phyloP scores from a whole-genome alignment of 2,113 vertebrate genomes.

The Myiozetetes cayanensis region DNA sequence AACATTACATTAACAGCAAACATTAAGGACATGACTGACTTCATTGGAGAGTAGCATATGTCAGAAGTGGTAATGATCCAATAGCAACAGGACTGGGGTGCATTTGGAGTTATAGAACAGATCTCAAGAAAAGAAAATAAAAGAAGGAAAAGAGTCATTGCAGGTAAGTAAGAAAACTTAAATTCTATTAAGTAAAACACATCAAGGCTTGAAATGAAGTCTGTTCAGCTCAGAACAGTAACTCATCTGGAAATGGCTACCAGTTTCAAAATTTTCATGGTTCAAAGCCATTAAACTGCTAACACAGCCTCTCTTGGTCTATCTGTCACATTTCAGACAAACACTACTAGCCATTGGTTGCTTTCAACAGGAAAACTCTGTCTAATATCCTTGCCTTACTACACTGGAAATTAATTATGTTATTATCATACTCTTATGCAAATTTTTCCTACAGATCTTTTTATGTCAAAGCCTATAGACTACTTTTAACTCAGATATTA shows the following conservation, averaged over 20 bases:
- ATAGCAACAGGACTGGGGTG: background rate
- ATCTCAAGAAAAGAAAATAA: background rate
- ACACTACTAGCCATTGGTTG: background rate
- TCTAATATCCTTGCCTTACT: background rate
- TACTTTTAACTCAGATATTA: background rate
- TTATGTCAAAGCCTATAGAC: background rate
- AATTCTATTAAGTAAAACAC: background rate
- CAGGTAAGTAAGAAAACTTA: background rate
- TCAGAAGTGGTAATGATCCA: background rate
- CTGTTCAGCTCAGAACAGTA: background rate
- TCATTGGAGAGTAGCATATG: background rate
- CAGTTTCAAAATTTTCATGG: background rate
- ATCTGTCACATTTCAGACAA: background rate
- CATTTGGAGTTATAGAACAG: background rate
- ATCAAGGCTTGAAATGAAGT: background rate
- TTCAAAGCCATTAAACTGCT: background rate
- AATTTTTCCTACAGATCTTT: background rate
- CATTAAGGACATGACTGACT: background rate
- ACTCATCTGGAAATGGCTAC: background rate
- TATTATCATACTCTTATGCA: background rate
- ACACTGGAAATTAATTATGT: background rate
- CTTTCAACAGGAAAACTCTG: background rate
- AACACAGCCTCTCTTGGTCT: background rate
- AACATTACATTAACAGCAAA: background rate
- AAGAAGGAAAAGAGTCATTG: background rate